A percentile compares a stretch with the other conserved stretches of the same genome.
Evolutionary conservation across 2,113 vertebrate species (phyloP).

Genomic region (Oncorhynchus masou): DNA sequence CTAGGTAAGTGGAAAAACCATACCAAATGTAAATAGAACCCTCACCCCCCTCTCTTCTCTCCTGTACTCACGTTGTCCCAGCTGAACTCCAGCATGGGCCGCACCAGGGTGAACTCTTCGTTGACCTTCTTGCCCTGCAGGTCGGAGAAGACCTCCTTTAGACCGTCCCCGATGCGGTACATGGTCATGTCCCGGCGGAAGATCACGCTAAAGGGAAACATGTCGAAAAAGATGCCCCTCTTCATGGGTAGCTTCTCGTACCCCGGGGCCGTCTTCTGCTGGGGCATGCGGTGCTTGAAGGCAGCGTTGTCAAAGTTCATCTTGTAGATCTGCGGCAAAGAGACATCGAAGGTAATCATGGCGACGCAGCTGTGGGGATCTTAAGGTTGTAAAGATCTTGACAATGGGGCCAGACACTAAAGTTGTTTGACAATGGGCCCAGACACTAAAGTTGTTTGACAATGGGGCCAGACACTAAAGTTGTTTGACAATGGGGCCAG

Average conservation of each 20-base stretch:
- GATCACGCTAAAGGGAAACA: conserved; percentile 77
- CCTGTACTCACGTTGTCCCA: conserved; percentile 71
- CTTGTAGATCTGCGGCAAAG: conserved; percentile 68
- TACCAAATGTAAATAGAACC: neutral
- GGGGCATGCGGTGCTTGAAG: conserved; percentile 74
- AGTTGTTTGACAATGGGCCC: neutral
- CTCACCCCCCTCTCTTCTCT: neutral
- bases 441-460: too few relatives aligned
- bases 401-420: neutral
- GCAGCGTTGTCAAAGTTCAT: conserved; percentile 79
- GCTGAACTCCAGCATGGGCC: conserved; percentile 77
- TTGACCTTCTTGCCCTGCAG: conserved; percentile 76
- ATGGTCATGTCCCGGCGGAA: conserved; percentile 76
- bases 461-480: neutral
- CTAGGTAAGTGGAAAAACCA: too few relatives aligned
- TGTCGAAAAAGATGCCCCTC: conserved; percentile 75
- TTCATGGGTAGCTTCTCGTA: conserved; percentile 79
- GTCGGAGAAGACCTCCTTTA: conserved; percentile 76
- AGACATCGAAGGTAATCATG: neutral
- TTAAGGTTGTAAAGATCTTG: neutral
- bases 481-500: neutral
- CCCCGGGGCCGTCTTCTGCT: conserved; percentile 73
- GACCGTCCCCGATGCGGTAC: conserved; percentile 71
- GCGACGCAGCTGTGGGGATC: neutral
- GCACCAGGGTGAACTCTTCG: conserved; percentile 74